Conservation (phyloP, 2,113 vertebrate genomes). For the Amphiprion percula region DNA sequence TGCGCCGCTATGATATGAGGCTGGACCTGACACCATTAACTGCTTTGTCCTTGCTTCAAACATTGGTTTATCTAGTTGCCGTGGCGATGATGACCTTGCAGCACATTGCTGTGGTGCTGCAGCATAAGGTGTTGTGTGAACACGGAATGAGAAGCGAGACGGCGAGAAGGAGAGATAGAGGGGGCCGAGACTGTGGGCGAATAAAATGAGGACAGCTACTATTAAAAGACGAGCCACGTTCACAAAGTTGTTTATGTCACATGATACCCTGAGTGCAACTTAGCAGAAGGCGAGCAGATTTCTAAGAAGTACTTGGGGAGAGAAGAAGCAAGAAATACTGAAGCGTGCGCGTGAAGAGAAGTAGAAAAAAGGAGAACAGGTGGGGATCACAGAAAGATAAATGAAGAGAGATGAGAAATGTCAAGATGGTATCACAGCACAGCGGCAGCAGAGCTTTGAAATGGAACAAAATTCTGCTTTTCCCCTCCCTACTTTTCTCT, state of each 20-base stretch:
- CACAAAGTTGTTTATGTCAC: constrained; percentile 69
- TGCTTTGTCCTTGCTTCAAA: constrained; percentile 59
- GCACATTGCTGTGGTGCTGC: constrained; percentile 69
- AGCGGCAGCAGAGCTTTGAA: constrained; percentile 33
- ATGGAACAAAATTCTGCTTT: constrained; percentile 12
- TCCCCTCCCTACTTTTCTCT: neutral
- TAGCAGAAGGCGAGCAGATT: constrained; percentile 49
- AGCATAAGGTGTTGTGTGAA: constrained; percentile 71
- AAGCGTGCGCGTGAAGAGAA: constrained; percentile 9
- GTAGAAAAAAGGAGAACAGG: constrained; percentile 40
- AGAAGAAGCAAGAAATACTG: constrained; percentile 13
- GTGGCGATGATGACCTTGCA: constrained; percentile 72
- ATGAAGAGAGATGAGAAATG: constrained; percentile 56
- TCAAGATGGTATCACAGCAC: constrained; percentile 40
- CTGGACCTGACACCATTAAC: constrained; percentile 56
- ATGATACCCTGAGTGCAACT: constrained; percentile 54
- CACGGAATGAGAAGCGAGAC: constrained; percentile 46
- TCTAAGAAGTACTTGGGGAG: constrained; percentile 30
- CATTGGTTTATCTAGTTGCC: constrained; percentile 54
- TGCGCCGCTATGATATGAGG: constrained; percentile 11
- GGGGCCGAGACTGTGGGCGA: constrained; percentile 39
- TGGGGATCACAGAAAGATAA: constrained; percentile 48
- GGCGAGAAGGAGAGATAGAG: constrained; percentile 28
- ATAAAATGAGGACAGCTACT: constrained; percentile 68
- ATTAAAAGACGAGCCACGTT: constrained; percentile 71